A percentile compares a stretch with the other conserved stretches of the same genome.
phyloP scores from a whole-genome alignment of 2,797 vertebrate genomes.

The Triplophysa bombifrons region DNA sequence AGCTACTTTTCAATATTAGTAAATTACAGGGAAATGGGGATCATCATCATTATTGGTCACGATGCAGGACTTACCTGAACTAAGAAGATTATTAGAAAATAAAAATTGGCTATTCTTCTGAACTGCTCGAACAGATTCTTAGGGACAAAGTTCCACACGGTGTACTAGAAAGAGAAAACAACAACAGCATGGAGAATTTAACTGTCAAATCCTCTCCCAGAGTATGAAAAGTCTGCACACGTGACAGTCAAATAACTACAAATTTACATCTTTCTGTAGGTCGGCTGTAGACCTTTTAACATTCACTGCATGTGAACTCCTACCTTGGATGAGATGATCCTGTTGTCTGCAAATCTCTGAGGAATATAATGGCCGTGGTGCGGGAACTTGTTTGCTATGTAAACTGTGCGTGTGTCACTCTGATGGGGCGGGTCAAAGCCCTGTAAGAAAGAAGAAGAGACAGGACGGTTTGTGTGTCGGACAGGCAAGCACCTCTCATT shows the following conservation, averaged over 20 bases:
- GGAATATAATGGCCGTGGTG: constrained; percentile 93
- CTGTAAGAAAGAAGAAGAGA: constrained; percentile 67
- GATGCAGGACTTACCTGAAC: constrained; percentile 87
- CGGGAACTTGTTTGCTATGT: constrained; percentile 95
- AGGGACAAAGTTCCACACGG: constrained; percentile 97
- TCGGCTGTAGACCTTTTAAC: neutral
- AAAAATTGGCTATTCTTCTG: constrained; percentile 99
- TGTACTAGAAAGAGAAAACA: constrained; percentile 81
- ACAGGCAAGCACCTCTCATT: neutral
- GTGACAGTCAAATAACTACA: neutral
- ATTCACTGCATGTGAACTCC: neutral
- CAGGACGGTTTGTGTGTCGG: neutral
- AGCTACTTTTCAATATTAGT: too few relatives aligned
- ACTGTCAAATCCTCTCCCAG: constrained; percentile 6
- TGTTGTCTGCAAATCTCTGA: constrained; percentile 95
- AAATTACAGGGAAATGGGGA: neutral
- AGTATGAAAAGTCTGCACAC: neutral
- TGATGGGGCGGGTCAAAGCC: constrained; percentile 98
- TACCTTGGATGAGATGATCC: constrained; percentile 99
- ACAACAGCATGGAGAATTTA: constrained; percentile 15
- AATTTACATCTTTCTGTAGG: constrained; percentile 2
- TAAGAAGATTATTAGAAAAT: constrained; percentile 99
- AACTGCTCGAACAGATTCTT: constrained; percentile 99
- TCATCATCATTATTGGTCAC: neutral
- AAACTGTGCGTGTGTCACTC: constrained; percentile 96